These are phyloP conservation scores for Dicerorhinus sumatrensis DNA, from an alignment of 2,113 vertebrate genomes.

Conservation along the genomic window DNA sequence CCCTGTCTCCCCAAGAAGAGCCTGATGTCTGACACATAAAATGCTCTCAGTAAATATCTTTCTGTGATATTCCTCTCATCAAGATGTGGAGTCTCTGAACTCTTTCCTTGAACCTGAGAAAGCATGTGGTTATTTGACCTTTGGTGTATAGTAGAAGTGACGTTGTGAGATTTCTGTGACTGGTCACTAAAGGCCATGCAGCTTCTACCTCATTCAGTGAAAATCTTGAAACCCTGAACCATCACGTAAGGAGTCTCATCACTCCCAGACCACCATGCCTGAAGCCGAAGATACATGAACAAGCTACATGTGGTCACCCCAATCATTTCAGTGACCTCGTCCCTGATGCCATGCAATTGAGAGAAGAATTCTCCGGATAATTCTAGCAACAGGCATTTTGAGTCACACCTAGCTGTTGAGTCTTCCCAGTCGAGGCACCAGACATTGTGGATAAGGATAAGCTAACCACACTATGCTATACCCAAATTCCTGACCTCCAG, in stretches of 20 bases:
- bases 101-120: background rate
- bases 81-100: background rate
- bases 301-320: background rate
- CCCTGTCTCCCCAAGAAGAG: background rate
- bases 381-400: background rate
- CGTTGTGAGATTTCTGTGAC: background rate
- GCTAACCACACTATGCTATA: rapidly evolving
- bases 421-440: background rate
- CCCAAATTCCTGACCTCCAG: background rate
- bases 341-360: background rate
- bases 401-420: background rate
- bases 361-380: background rate
- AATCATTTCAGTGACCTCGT: background rate
- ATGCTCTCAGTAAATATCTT: background rate
- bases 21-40: background rate
- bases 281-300: background rate
- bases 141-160: background rate
- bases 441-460: background rate
- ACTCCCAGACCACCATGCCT: too few relatives aligned
- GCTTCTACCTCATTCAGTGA: background rate
- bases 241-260: background rate
- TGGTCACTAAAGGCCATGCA: background rate
- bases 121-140: background rate
- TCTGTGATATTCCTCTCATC: background rate
- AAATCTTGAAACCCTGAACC: background rate